phyloP scores from a whole-genome alignment of 2,888 invertebrate species.

The Drosophila monieri region DNA sequence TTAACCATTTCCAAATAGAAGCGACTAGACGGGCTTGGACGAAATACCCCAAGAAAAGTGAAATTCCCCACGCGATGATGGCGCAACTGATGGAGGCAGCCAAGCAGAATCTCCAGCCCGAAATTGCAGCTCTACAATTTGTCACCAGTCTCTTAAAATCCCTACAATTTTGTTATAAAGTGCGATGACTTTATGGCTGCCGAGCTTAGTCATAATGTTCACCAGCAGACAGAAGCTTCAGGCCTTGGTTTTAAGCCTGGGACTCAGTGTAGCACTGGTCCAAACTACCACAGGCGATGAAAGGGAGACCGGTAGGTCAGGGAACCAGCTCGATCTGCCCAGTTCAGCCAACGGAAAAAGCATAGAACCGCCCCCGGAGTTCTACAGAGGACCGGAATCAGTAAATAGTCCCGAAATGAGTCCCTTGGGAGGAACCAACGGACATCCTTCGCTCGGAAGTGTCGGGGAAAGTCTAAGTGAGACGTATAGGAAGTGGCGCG shows the following conservation, averaged over 20 bases:
- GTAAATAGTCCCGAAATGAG: not conserved
- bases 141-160: slow-evolving; percentile 62
- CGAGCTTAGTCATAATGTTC: slow-evolving; percentile 68
- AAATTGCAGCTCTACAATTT: slow-evolving; percentile 80
- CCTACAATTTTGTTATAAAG: slow-evolving; percentile 69
- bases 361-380: slow-evolving; percentile 81
- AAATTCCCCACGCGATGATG: slow-evolving; percentile 59
- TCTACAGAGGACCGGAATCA: slow-evolving; percentile 76
- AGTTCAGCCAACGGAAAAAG: slow-evolving; percentile 69
- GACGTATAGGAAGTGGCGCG: slow-evolving; percentile 74
- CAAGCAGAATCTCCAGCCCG: slow-evolving; percentile 63
- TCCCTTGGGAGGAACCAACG: not conserved
- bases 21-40: slow-evolving; percentile 2
- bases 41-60: slow-evolving; percentile 58
- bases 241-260: slow-evolving; percentile 13
- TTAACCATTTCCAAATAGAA: slow-evolving; percentile 16
- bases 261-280: slow-evolving; percentile 26
- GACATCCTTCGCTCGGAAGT: slow-evolving; percentile 36
- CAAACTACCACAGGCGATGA: slow-evolving; percentile 44
- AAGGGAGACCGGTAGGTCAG: slow-evolving; percentile 1
- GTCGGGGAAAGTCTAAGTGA: slow-evolving; percentile 58
- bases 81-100: slow-evolving; percentile 62
- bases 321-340: slow-evolving; percentile 55
- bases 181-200: slow-evolving; percentile 47
- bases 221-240: slow-evolving; percentile 53